A percentile compares a stretch with the other conserved stretches of the same genome.
Conservation (phyloP, 1,140 invertebrate species). For the Charaxes varanes region DNA sequence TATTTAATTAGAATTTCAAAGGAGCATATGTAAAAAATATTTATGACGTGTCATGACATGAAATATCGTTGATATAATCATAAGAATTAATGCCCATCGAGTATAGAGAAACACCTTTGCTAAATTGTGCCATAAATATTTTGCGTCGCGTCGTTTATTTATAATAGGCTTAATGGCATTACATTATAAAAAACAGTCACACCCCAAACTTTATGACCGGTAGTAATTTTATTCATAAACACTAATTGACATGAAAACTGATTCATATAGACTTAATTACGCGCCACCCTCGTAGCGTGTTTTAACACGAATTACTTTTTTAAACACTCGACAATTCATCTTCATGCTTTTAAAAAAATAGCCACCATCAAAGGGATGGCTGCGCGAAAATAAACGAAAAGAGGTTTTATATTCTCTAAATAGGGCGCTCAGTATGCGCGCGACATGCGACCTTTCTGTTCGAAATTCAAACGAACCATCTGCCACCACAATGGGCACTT, state of each 20-base stretch:
- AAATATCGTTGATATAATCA: not conserved
- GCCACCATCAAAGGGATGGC: constrained; percentile 19
- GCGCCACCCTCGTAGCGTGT: constrained; percentile 25
- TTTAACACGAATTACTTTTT: constrained; percentile 26
- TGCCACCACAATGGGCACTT: constrained; percentile 68
- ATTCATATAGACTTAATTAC: constrained; percentile 42
- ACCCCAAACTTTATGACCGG: constrained; percentile 21
- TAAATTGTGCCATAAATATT: constrained; percentile 16
- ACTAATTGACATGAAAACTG: constrained; percentile 39
- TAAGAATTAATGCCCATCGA: constrained; percentile 7
- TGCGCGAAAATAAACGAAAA: constrained; percentile 24
- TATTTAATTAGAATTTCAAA: no score
- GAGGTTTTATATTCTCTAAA: constrained; percentile 23
- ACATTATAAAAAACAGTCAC: constrained; percentile 25
- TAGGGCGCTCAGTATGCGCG: constrained; percentile 15
- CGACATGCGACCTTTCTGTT: constrained; percentile 28
- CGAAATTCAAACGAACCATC: constrained; percentile 50
- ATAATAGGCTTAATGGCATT: constrained; percentile 22
- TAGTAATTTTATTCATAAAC: constrained; percentile 39
- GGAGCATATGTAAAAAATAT: no score
- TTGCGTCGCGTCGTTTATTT: constrained; percentile 18
- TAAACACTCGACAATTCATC: constrained; percentile 26
- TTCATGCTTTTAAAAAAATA: constrained; percentile 28
- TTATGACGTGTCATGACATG: no score
- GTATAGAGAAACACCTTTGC: constrained; percentile 10